Evolutionary conservation across 1,140 invertebrate genomes (phyloP).

Genomic region (Bathynomus jamesi): DNA sequence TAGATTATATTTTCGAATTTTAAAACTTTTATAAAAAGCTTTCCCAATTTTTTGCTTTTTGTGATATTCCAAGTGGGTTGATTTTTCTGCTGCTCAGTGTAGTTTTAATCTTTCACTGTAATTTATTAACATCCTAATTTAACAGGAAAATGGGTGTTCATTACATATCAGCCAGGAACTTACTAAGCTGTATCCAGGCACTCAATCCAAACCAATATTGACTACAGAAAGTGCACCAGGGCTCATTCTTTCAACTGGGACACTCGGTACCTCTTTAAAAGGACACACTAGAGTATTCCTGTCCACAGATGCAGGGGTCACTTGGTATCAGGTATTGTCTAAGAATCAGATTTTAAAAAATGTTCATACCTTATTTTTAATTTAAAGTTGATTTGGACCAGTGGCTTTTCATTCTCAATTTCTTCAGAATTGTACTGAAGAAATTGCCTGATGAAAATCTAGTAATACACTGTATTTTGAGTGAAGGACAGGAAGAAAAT

Average conservation of each 20-base stretch:
- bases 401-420: not conserved
- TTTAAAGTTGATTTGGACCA: no score
- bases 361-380: constrained; percentile 1
- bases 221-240: constrained; percentile 78
- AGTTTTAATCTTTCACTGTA: no score
- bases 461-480: no score
- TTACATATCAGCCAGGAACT: constrained; percentile 80
- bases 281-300: constrained; percentile 72
- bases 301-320: constrained; percentile 72
- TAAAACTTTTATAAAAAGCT: no score
- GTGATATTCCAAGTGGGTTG: no score
- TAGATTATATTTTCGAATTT: no score
- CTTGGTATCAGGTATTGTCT: constrained; percentile 69
- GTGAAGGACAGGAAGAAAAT: no score
- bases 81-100: no score
- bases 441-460: no score
- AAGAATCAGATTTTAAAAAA: no score
- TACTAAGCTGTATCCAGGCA: constrained; percentile 68
- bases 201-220: constrained; percentile 68
- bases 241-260: constrained; percentile 73
- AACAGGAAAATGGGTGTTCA: constrained; percentile 57
- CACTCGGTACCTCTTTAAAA: constrained; percentile 66
- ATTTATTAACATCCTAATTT: not conserved
- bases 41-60: no score
- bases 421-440: no score